Evolutionary conservation across 1,140 invertebrate species (phyloP).

Genomic region (Condylostylus longicornis): DNA sequence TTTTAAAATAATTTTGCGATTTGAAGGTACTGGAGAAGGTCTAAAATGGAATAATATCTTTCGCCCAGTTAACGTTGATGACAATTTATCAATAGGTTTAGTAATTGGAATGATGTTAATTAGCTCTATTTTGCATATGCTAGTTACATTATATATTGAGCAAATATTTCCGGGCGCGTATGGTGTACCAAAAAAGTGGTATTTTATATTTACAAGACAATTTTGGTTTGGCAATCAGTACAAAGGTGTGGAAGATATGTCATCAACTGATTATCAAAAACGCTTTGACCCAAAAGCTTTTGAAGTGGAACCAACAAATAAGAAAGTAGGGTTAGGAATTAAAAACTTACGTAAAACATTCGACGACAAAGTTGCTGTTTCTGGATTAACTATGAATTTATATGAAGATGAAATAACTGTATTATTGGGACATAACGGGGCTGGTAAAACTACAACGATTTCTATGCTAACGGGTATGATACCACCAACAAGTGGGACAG

Average conservation of each 20-base stretch:
- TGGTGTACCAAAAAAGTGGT: constrained; percentile 50
- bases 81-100: constrained; percentile 43
- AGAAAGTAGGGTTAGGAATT: constrained; percentile 9
- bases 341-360: constrained; percentile 37
- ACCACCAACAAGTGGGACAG: constrained; percentile 49
- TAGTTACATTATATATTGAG: constrained; percentile 54
- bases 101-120: constrained; percentile 36
- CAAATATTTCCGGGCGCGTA: constrained; percentile 50
- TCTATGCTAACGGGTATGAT: constrained; percentile 62
- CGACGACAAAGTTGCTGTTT: constrained; percentile 42
- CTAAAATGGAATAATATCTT: constrained; percentile 42
- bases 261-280: not conserved
- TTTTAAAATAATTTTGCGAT: constrained; percentile 46
- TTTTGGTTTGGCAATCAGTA: constrained; percentile 29
- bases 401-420: constrained; percentile 50
- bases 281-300: not conserved
- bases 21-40: constrained; percentile 46
- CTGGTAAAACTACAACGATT: constrained; percentile 44
- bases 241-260: not conserved
- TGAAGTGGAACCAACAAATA: not conserved
- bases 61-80: constrained; percentile 45
- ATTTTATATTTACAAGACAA: constrained; percentile 47
- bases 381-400: constrained; percentile 55
- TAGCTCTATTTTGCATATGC: constrained; percentile 42
- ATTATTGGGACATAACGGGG: constrained; percentile 56